phyloP scores from a whole-genome alignment of 2,113 vertebrate species.

The Rhipidura dahli region DNA sequence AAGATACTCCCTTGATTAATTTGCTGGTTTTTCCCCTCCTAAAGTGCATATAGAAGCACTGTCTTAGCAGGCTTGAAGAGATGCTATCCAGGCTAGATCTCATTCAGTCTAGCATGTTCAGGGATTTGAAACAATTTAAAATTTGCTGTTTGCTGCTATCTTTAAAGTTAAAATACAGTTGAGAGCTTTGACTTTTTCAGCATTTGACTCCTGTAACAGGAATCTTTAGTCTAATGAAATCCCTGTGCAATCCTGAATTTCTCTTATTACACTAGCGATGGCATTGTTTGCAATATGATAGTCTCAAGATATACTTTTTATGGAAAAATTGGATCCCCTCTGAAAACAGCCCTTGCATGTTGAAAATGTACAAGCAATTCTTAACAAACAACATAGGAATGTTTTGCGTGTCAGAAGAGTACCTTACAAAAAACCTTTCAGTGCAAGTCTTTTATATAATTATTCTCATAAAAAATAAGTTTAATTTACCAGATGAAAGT shows the following conservation, averaged over 20 bases:
- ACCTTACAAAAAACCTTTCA: not conserved
- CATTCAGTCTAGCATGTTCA: not conserved
- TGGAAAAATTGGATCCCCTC: not conserved
- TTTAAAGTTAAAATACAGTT: slow-evolving; percentile 10
- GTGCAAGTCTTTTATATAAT: not conserved
- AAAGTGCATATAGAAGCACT: not conserved
- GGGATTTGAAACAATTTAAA: not conserved
- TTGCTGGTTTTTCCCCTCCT: not conserved
- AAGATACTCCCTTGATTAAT: not conserved
- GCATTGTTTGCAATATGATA: slow-evolving; percentile 14
- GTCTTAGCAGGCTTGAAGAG: not conserved
- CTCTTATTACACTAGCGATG: slow-evolving; percentile 1
- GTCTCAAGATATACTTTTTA: not conserved
- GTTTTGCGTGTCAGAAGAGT: not conserved
- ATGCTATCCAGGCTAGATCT: not conserved
- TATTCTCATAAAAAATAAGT: not conserved
- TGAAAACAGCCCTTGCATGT: not conserved
- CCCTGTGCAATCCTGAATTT: slow-evolving; percentile 19
- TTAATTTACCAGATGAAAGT: not conserved
- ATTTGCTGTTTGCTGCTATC: not conserved
- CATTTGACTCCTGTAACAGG: slow-evolving; percentile 33
- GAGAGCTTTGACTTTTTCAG: slow-evolving; percentile 40
- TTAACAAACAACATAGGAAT: not conserved
- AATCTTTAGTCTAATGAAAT: slow-evolving; percentile 33
- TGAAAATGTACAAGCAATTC: not conserved